These are phyloP conservation scores for Thamnophis elegans DNA, from an alignment of 2,797 vertebrate species.

Conservation along the genomic window DNA sequence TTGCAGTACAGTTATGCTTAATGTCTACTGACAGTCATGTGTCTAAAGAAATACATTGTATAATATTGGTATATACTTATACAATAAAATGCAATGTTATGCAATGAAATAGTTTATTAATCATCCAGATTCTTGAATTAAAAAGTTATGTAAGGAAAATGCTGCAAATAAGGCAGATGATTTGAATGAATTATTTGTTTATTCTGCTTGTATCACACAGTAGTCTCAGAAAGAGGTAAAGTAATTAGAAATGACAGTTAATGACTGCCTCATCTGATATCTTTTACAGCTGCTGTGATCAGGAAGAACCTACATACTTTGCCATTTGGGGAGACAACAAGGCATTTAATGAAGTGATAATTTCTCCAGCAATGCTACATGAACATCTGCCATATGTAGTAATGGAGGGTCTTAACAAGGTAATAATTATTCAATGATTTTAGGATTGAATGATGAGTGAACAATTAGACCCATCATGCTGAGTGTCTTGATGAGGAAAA, in stretches of 20 bases:
- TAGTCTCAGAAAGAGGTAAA: neutral
- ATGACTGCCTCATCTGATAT: neutral
- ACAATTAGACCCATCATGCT: rapidly evolving
- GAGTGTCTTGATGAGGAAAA: neutral
- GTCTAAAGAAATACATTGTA: neutral
- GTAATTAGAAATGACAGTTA: neutral
- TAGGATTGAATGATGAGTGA: neutral
- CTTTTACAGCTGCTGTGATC: slow-evolving; percentile 85
- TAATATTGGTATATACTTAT: neutral
- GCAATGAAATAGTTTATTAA: neutral
- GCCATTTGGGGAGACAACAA: slow-evolving; percentile 99
- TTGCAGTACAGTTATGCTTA: neutral
- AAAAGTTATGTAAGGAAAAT: neutral
- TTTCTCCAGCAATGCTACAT: slow-evolving; percentile 97
- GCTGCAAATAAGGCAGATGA: neutral
- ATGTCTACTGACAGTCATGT: neutral
- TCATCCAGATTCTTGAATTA: neutral
- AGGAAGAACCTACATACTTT: slow-evolving; percentile 98
- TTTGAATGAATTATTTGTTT: neutral
- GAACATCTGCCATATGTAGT: slow-evolving; percentile 98
- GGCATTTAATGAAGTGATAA: slow-evolving; percentile 97
- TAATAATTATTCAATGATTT: slow-evolving; percentile 38
- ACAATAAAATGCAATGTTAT: neutral
- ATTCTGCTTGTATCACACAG: neutral
- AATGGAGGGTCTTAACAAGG: slow-evolving; percentile 98